These are phyloP conservation scores for Nesidiocoris tenuis DNA, from an alignment of 2,888 invertebrate genomes.

Conservation along the genomic window DNA sequence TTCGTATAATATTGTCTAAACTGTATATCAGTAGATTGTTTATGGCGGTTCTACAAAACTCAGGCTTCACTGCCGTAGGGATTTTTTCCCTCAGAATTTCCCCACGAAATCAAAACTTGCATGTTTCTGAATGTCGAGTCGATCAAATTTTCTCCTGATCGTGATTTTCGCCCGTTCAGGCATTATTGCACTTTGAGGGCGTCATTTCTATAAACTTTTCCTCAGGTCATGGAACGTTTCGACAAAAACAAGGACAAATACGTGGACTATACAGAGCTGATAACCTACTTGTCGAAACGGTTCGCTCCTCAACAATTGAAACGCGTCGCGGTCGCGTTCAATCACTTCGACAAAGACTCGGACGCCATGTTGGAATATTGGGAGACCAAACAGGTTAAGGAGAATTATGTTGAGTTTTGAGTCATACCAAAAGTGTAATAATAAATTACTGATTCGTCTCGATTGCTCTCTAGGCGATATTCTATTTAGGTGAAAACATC, in stretches of 20 bases:
- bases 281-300: slow-evolving; percentile 29
- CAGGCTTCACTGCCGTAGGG: no score
- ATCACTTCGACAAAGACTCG: slow-evolving; percentile 44
- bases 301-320: slow-evolving; percentile 3
- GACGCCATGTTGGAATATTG: slow-evolving; percentile 37
- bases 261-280: slow-evolving; percentile 41
- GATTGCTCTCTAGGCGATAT: slow-evolving; percentile 25
- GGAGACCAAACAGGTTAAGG: slow-evolving; percentile 34
- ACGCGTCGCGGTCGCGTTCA: slow-evolving; percentile 36
- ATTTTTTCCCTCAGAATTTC: no score
- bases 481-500: slow-evolving; percentile 42
- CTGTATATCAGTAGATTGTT: no score
- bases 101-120: no score
- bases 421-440: no score
- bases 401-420: background rate
- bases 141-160: no score
- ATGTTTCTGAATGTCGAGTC: no score
- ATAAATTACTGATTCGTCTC: background rate
- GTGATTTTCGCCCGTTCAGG: no score
- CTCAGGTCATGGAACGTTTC: slow-evolving; percentile 22
- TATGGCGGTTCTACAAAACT: no score
- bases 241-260: slow-evolving; percentile 39
- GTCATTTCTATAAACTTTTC: no score
- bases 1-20: no score
- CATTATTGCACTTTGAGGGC: no score